Percentiles rank a stretch among this genome's conserved stretches.
These are phyloP conservation scores for Pipistrellus pipistrellus DNA, from an alignment of 2,797 vertebrate species.

Conservation along the genomic window DNA sequence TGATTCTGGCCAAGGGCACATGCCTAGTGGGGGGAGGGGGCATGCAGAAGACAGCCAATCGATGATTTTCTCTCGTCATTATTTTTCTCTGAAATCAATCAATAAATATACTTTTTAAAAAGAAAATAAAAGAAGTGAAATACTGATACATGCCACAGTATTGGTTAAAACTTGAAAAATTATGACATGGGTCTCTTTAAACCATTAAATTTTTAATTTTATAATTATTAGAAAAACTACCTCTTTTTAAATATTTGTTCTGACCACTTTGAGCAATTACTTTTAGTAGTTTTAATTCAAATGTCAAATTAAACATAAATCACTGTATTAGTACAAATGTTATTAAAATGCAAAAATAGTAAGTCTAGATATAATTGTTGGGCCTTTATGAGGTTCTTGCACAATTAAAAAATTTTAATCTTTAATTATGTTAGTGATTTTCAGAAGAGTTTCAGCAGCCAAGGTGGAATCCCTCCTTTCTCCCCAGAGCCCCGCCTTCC, in stretches of 20 bases:
- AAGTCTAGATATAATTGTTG: slow-evolving; percentile 17
- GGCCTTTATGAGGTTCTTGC: background rate
- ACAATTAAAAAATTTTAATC: background rate
- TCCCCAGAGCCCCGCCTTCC: background rate
- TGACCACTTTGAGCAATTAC: slow-evolving; percentile 17
- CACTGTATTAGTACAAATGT: slow-evolving; percentile 24
- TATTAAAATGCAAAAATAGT: slow-evolving; percentile 9
- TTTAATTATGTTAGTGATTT: slow-evolving; percentile 39
- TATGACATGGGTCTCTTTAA: background rate
- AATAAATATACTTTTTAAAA: too few relatives aligned
- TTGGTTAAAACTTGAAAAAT: background rate
- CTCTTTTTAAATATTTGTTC: slow-evolving; percentile 38
- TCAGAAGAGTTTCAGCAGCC: background rate
- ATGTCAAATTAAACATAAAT: slow-evolving; percentile 56
- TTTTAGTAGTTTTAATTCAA: slow-evolving; percentile 30
- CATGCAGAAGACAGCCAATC: too few relatives aligned
- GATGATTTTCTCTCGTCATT: too few relatives aligned
- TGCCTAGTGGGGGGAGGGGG: too few relatives aligned
- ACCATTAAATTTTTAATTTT: slow-evolving; percentile 12
- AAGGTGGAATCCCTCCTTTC: background rate
- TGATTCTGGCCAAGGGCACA: too few relatives aligned
- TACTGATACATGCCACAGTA: background rate
- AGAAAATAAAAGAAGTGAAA: background rate
- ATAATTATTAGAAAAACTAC: slow-evolving; percentile 2
- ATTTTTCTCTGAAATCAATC: too few relatives aligned